Conservation (phyloP, 2,888 invertebrate species). For the Lasioglossum vierecki region DNA sequence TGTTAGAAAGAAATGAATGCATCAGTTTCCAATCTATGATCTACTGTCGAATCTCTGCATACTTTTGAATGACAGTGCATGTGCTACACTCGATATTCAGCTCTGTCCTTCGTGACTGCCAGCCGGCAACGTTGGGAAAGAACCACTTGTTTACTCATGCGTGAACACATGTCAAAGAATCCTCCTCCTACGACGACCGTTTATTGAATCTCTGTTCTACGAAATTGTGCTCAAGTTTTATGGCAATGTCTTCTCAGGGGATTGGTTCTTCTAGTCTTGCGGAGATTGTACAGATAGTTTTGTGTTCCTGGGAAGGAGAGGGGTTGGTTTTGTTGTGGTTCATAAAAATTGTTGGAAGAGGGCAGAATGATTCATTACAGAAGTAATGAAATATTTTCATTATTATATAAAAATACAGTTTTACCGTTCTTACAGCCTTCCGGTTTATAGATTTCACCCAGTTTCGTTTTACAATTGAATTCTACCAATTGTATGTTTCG, state of each 20-base stretch:
- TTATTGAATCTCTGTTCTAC: conserved; percentile 70
- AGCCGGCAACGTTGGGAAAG: conserved; percentile 58
- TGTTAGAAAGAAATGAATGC: no score
- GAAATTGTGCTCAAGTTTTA: conserved; percentile 19
- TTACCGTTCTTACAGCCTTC: not conserved
- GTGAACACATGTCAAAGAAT: conserved; percentile 68
- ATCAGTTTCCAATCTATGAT: not conserved
- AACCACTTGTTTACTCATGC: conserved; percentile 52
- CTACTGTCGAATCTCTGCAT: not conserved
- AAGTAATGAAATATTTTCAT: no score
- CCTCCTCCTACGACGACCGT: conserved; percentile 73
- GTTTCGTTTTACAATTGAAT: not conserved
- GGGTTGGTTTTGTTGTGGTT: not conserved
- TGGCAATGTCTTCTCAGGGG: not conserved
- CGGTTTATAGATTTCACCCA: not conserved
- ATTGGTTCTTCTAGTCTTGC: not conserved
- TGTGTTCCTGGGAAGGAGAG: not conserved
- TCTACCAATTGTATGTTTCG: not conserved
- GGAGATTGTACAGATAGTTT: not conserved
- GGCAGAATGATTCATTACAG: not conserved
- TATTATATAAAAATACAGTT: no score
- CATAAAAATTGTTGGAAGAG: not conserved
- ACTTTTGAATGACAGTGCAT: conserved; percentile 21
- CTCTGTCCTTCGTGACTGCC: conserved; percentile 52
- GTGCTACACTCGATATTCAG: conserved; percentile 44